phyloP scores from a whole-genome alignment of 2,113 vertebrate species.

The Tauraco erythrolophus region DNA sequence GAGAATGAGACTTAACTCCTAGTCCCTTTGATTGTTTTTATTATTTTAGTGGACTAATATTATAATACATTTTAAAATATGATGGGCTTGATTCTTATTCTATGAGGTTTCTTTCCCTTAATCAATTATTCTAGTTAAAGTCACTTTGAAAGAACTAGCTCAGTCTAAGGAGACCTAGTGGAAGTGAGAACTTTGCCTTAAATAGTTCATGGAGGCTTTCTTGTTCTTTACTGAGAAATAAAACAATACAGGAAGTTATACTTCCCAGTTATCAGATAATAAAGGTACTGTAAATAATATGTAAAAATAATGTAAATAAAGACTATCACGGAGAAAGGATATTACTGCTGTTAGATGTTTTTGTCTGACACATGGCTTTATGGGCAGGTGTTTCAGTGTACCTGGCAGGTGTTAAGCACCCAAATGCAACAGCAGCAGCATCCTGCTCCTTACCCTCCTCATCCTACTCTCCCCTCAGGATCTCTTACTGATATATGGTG shows the following conservation, averaged over 20 bases:
- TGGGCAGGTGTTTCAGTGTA: neutral
- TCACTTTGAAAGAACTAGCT: neutral
- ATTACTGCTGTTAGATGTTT: neutral
- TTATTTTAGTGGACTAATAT: neutral
- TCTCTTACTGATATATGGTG: rapidly evolving
- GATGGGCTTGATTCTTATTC: neutral
- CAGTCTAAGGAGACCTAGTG: neutral
- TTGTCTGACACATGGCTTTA: neutral
- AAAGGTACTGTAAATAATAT: neutral
- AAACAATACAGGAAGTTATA: neutral
- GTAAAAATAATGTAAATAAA: neutral
- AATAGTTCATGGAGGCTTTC: neutral
- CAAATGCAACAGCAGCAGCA: neutral
- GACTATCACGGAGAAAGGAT: neutral
- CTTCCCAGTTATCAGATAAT: neutral
- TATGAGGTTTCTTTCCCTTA: neutral
- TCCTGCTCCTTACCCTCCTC: neutral
- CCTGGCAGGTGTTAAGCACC: conserved; percentile 15
- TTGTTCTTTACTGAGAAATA: neutral
- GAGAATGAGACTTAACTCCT: neutral
- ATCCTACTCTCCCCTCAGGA: neutral
- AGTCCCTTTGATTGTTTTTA: neutral
- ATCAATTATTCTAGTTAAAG: neutral
- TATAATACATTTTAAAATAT: neutral
- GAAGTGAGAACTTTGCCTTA: neutral